Percentiles rank a stretch among this genome's conserved stretches.
phyloP scores from a whole-genome alignment of 2,888 invertebrate species.

The Matsumyia berberina region DNA sequence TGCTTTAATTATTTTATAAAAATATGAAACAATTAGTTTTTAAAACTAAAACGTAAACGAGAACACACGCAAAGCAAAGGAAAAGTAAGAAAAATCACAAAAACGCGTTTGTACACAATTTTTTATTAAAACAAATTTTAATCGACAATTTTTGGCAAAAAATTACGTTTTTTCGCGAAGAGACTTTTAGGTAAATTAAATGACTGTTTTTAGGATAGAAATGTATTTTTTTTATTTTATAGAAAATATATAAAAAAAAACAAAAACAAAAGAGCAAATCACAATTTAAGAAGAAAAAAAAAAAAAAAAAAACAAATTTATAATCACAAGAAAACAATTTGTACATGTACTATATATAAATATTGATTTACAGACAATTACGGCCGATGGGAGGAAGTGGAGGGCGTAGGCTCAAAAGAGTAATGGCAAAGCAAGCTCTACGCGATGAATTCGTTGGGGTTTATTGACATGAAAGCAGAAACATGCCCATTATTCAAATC shows the following conservation, averaged over 20 bases:
- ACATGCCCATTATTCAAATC: too few relatives aligned
- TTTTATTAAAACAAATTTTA: slow-evolving; percentile 37
- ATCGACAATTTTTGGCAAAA: slow-evolving; percentile 56
- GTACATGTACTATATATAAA: slow-evolving; percentile 34
- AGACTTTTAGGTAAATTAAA: slow-evolving; percentile 75
- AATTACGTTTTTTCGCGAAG: slow-evolving; percentile 67
- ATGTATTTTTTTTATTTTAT: slow-evolving; percentile 63
- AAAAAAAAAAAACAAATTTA: slow-evolving; percentile 37
- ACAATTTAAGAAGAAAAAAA: slow-evolving; percentile 41
- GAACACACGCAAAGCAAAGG: slow-evolving; percentile 12
- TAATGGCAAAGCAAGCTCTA: background rate
- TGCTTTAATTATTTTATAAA: slow-evolving; percentile 65
- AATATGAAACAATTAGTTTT: slow-evolving; percentile 58
- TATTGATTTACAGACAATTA: slow-evolving; percentile 8
- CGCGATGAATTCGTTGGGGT: too few relatives aligned
- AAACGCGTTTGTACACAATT: slow-evolving; percentile 23
- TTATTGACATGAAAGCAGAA: too few relatives aligned
- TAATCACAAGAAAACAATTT: slow-evolving; percentile 53
- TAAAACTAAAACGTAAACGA: slow-evolving; percentile 60
- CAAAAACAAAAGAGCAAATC: slow-evolving; percentile 37
- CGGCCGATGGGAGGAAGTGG: slow-evolving; percentile 8
- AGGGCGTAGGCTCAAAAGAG: background rate
- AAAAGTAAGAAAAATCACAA: slow-evolving; percentile 29
- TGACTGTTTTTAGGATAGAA: slow-evolving; percentile 75
- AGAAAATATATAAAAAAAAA: slow-evolving; percentile 59